A percentile compares a stretch with the other conserved stretches of the same genome.
These are phyloP conservation scores for Melanotaenia pygmaea DNA, from an alignment of 2,797 vertebrate species.

Conservation along the genomic window DNA sequence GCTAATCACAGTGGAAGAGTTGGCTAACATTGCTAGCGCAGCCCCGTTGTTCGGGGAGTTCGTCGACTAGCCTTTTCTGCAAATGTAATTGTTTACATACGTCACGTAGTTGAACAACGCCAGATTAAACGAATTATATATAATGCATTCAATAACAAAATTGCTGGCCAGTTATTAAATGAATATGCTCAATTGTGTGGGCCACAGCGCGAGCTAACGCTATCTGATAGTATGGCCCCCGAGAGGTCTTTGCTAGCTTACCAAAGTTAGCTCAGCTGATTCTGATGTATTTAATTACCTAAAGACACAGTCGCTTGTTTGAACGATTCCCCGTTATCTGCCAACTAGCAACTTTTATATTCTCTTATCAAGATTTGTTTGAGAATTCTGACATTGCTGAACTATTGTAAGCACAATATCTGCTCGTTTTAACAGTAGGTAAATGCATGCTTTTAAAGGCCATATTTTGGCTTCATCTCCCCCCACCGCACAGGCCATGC, in stretches of 20 bases:
- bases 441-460: constrained; percentile 71
- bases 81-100: constrained; percentile 16
- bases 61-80: constrained; percentile 14
- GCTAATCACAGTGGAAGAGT: constrained; percentile 30
- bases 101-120: neutral
- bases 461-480: constrained; percentile 66
- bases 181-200: neutral
- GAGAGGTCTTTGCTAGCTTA: constrained; percentile 49
- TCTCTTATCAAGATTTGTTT: neutral
- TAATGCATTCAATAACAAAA: neutral
- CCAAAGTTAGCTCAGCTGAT: constrained; percentile 52
- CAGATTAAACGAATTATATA: fast-evolving
- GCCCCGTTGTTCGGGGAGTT: constrained; percentile 42
- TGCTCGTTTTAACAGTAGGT: constrained; percentile 26
- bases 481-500: constrained; percentile 60
- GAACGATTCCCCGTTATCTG: neutral
- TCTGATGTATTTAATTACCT: constrained; percentile 17
- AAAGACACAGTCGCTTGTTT: neutral
- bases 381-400: neutral
- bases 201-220: constrained; percentile 25
- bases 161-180: neutral
- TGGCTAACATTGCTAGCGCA: constrained; percentile 45
- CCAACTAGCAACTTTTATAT: neutral
- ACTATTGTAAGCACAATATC: neutral
- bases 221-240: constrained; percentile 53